Conservation (phyloP, 2,888 invertebrate genomes). For the Nebria brevicollis region DNA sequence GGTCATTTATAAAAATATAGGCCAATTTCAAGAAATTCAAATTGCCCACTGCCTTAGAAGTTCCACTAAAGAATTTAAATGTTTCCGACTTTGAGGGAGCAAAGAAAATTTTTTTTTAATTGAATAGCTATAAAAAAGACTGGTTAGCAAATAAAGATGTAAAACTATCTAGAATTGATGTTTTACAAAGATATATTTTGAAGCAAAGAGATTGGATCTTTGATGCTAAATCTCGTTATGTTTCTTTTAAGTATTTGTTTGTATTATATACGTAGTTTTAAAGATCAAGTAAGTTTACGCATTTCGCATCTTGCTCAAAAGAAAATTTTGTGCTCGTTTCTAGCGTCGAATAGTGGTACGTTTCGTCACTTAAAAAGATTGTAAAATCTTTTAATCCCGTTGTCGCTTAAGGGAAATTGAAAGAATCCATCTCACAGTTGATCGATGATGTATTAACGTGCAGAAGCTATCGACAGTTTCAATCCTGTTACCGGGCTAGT, state of each 20-base stretch:
- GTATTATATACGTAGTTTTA: neutral
- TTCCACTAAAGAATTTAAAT: constrained; percentile 12
- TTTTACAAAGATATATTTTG: neutral
- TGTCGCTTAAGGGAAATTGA: constrained; percentile 42
- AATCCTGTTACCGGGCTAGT: constrained; percentile 39
- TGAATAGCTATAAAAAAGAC: neutral
- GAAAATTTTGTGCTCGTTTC: constrained; percentile 38
- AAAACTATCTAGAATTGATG: neutral
- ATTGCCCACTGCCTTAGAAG: constrained; percentile 24
- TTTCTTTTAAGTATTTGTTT: constrained; percentile 13
- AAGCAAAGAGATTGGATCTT: neutral
- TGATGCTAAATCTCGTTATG: constrained; percentile 6
- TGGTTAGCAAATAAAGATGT: neutral
- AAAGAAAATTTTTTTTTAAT: constrained; percentile 2
- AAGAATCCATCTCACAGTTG: constrained; percentile 44
- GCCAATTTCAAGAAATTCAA: constrained; percentile 23
- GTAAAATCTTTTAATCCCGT: constrained; percentile 46
- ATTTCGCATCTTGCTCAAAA: neutral
- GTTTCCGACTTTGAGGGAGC: neutral
- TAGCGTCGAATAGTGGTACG: constrained; percentile 27
- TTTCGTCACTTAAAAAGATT: constrained; percentile 46
- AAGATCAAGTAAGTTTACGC: neutral
- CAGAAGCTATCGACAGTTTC: constrained; percentile 41
- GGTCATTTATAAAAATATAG: constrained; percentile 36
- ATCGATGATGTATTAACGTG: constrained; percentile 46